Conservation (phyloP, 1,140 invertebrate species). For the Akabosia matsudoensis region DNA sequence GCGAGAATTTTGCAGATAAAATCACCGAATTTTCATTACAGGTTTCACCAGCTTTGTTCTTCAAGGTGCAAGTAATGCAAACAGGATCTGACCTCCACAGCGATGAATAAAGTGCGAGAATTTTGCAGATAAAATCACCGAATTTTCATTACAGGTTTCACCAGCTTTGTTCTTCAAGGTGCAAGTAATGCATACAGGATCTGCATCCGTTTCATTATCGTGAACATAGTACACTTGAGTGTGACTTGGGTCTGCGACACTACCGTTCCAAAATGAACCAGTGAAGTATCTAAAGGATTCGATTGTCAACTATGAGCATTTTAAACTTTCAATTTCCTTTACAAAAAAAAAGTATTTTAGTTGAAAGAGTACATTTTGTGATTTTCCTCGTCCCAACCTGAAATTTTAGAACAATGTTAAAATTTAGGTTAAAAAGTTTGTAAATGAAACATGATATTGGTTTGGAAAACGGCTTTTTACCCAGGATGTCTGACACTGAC, state of each 20-base stretch:
- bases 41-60: constrained; percentile 44
- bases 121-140: constrained; percentile 64
- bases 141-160: constrained; percentile 60
- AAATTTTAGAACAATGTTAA: constrained; percentile 59
- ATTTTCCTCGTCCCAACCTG: constrained; percentile 69
- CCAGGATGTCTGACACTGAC: constrained; percentile 60
- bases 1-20: constrained; percentile 64
- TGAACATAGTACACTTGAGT: constrained; percentile 51
- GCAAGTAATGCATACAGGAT: constrained; percentile 49
- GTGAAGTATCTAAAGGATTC: constrained; percentile 53
- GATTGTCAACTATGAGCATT: background rate
- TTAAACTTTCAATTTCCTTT: too few species aligned
- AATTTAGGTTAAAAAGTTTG: too few species aligned
- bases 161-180: constrained; percentile 45
- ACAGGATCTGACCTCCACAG: constrained; percentile 31
- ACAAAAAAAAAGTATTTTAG: background rate
- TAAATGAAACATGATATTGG: too few species aligned
- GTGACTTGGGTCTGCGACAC: constrained; percentile 49
- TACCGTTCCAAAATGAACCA: constrained; percentile 49
- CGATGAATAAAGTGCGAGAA: constrained; percentile 66
- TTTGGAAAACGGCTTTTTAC: too few species aligned
- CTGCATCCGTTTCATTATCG: constrained; percentile 31
- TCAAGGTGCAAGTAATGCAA: constrained; percentile 50
- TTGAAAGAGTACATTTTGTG: constrained; percentile 58
- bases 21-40: constrained; percentile 64